Percentiles rank a stretch among this genome's conserved stretches.
phyloP scores from a whole-genome alignment of 2,888 invertebrate genomes.

The Brachylomia viminalis region DNA sequence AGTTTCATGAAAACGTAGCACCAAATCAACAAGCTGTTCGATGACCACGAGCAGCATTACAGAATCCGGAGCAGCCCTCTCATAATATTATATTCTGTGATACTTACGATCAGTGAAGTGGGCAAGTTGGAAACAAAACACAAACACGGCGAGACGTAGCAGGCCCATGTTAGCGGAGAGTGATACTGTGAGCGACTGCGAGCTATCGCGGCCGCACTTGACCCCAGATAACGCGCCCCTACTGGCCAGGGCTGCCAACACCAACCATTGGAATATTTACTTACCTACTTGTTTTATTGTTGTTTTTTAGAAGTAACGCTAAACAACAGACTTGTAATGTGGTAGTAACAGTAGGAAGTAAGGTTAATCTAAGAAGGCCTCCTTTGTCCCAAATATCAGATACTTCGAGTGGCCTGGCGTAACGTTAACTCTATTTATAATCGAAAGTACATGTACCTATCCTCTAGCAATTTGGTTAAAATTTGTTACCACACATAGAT shows the following conservation, averaged over 20 bases:
- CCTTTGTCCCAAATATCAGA: neutral
- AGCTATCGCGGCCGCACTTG: conserved; percentile 43
- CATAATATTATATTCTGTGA: neutral
- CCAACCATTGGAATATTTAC: neutral
- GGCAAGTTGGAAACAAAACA: conserved; percentile 70
- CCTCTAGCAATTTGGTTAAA: too few relatives aligned
- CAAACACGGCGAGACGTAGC: conserved; percentile 55
- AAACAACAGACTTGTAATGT: neutral
- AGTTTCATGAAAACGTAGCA: neutral
- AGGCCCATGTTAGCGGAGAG: conserved; percentile 45
- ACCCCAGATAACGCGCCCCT: conserved; percentile 54
- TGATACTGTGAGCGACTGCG: neutral
- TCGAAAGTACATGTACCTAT: neutral
- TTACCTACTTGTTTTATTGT: neutral
- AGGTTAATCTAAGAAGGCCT: neutral
- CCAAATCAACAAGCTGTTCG: neutral
- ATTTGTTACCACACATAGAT: neutral
- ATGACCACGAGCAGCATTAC: neutral
- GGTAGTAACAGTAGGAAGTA: neutral
- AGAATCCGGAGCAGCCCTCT: neutral
- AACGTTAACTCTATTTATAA: neutral
- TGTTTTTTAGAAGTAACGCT: conserved; percentile 6
- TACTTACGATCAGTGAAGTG: conserved; percentile 77
- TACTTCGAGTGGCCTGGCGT: neutral
- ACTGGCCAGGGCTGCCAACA: conserved; percentile 36